A percentile compares a stretch with the other conserved stretches of the same genome.
Evolutionary conservation across 2,113 vertebrate species (phyloP).

Genomic region (Otolemur garnettii): DNA sequence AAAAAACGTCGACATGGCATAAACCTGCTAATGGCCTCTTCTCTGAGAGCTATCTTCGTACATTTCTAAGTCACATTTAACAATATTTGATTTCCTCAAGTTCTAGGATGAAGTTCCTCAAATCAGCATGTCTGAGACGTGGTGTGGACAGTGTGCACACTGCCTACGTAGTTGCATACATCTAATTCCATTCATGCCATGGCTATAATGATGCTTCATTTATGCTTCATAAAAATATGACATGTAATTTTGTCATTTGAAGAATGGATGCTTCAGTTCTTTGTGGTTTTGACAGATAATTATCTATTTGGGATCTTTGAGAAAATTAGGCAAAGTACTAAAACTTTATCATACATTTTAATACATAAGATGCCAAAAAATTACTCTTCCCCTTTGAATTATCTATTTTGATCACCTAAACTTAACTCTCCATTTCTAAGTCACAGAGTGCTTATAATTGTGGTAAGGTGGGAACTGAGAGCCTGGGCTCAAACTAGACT

Average conservation of each 20-base stretch:
- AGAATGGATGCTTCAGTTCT: background rate
- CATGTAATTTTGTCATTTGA: slow-evolving; percentile 26
- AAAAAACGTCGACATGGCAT: slow-evolving; percentile 28
- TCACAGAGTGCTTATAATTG: background rate
- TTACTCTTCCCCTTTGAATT: background rate
- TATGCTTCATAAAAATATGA: slow-evolving; percentile 12
- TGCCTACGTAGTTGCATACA: background rate
- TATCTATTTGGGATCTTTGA: slow-evolving; percentile 11
- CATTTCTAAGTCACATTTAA: slow-evolving; percentile 38
- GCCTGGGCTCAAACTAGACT: background rate
- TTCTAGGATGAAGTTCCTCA: background rate
- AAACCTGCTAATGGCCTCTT: slow-evolving; percentile 58
- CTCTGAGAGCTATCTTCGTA: slow-evolving; percentile 50
- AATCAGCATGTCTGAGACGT: background rate
- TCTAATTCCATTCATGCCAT: background rate
- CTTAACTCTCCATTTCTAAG: slow-evolving; percentile 5
- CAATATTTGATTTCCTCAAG: slow-evolving; percentile 46
- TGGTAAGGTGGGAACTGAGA: background rate
- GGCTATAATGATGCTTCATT: background rate
- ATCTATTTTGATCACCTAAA: slow-evolving; percentile 20
- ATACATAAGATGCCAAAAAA: background rate
- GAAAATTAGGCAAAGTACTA: background rate
- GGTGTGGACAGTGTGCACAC: background rate
- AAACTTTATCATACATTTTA: slow-evolving; percentile 25
- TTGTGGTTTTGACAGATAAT: background rate